These are phyloP conservation scores for Tenthredo livida DNA, from an alignment of 2,888 invertebrate species.

Conservation along the genomic window DNA sequence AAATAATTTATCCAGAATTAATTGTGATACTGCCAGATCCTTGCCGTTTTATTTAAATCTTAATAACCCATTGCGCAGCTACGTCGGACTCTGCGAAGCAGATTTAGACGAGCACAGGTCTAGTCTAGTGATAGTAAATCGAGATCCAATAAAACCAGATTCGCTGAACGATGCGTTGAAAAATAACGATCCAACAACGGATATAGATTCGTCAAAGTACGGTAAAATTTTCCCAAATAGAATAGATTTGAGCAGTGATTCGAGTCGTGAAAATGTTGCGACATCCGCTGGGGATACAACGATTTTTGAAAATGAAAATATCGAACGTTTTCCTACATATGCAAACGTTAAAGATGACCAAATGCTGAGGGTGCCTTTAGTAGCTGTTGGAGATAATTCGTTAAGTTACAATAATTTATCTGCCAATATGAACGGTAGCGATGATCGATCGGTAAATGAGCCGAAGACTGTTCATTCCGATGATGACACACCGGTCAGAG, in stretches of 20 bases:
- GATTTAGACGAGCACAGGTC: slow-evolving; percentile 13
- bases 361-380: slow-evolving; percentile 51
- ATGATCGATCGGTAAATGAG: not conserved
- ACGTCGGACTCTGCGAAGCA: not conserved
- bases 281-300: not conserved
- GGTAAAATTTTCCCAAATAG: not conserved
- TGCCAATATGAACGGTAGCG: slow-evolving; percentile 5
- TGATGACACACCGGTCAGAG: slow-evolving; percentile 10
- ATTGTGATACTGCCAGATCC: slow-evolving; percentile 42
- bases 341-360: slow-evolving; percentile 43
- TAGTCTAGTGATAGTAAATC: slow-evolving; percentile 35
- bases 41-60: slow-evolving; percentile 52
- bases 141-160: slow-evolving; percentile 30
- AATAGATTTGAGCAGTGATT: not conserved
- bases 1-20: slow-evolving; percentile 27
- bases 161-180: not conserved
- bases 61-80: slow-evolving; percentile 36
- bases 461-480: slow-evolving; percentile 33
- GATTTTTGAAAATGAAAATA: not conserved
- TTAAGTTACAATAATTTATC: slow-evolving; percentile 41
- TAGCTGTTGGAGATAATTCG: slow-evolving; percentile 46
- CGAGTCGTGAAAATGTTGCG: slow-evolving; percentile 24
- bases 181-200: not conserved
- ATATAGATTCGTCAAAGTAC: slow-evolving; percentile 19
- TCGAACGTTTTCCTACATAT: slow-evolving; percentile 34